phyloP scores from a whole-genome alignment of 2,888 invertebrate genomes.

The Eupsilia transversa region DNA sequence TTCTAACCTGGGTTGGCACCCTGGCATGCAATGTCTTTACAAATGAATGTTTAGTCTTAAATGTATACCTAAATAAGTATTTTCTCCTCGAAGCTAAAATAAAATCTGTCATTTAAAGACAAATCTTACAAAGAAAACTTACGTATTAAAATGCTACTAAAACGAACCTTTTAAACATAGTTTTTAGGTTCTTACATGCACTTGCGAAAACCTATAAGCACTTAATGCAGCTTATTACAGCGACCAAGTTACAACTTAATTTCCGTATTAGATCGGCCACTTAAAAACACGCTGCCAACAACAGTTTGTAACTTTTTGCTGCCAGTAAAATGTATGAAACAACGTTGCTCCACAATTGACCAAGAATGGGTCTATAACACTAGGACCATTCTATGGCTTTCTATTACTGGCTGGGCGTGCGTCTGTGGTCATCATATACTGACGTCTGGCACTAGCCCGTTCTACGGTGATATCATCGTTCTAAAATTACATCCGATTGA shows the following conservation, averaged over 20 bases:
- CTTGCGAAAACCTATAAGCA: background rate
- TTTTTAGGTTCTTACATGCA: background rate
- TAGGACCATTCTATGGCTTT: background rate
- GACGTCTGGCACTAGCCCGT: background rate
- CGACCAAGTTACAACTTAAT: background rate
- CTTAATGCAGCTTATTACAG: background rate
- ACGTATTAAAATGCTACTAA: background rate
- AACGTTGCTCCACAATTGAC: background rate
- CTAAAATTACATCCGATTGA: slow-evolving; percentile 23
- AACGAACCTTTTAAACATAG: background rate
- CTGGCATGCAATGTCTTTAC: background rate
- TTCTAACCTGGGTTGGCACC: background rate
- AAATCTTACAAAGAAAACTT: background rate
- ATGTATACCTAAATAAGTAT: slow-evolving; percentile 3
- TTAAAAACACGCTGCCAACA: background rate
- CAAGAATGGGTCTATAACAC: background rate
- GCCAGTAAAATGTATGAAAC: background rate
- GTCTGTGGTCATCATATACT: background rate
- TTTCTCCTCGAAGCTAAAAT: background rate
- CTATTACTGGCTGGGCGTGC: background rate
- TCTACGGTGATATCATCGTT: slow-evolving; percentile 30
- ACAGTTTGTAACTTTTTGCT: background rate
- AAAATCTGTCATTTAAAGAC: no score
- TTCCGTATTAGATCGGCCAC: background rate
- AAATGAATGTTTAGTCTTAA: no score